phyloP scores from a whole-genome alignment of 2,888 invertebrate genomes.

The Diplazon laetatorius region DNA sequence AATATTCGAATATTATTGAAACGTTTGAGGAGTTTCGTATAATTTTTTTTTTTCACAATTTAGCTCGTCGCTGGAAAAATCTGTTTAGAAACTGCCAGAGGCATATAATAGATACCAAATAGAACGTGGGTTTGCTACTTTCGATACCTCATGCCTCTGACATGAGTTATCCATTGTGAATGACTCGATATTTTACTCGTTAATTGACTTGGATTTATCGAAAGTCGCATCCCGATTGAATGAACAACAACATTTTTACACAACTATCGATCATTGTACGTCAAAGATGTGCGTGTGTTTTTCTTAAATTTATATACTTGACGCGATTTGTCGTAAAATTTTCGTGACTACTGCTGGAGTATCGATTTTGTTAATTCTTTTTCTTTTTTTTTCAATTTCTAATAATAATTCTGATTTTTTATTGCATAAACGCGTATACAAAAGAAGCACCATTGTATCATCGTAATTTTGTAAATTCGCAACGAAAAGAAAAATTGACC shows the following conservation, averaged over 20 bases:
- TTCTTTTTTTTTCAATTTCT: too few species aligned
- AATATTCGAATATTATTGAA: too few species aligned
- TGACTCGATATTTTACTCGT: background rate
- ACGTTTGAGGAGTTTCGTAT: too few species aligned
- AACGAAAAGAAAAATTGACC: background rate
- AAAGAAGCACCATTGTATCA: background rate
- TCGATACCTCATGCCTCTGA: background rate
- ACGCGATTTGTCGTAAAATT: slow-evolving; percentile 45
- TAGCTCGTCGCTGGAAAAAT: background rate
- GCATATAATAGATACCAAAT: slow-evolving; percentile 10
- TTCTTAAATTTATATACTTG: slow-evolving; percentile 47
- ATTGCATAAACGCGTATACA: background rate
- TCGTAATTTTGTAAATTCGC: background rate
- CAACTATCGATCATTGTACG: slow-evolving; percentile 18
- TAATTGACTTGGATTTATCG: background rate
- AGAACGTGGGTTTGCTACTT: background rate
- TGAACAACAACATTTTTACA: slow-evolving; percentile 7
- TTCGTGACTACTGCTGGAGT: slow-evolving; percentile 28
- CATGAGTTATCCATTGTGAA: background rate
- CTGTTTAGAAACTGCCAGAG: slow-evolving; percentile 19
- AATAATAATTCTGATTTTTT: too few species aligned
- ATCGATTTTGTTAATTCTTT: too few species aligned
- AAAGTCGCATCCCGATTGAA: slow-evolving; percentile 22
- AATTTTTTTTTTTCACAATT: too few species aligned
- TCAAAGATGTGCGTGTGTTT: slow-evolving; percentile 33